Base-by-base conservation (phyloP, 2,888 invertebrate species). In the Baronia brevicornis region DNA sequence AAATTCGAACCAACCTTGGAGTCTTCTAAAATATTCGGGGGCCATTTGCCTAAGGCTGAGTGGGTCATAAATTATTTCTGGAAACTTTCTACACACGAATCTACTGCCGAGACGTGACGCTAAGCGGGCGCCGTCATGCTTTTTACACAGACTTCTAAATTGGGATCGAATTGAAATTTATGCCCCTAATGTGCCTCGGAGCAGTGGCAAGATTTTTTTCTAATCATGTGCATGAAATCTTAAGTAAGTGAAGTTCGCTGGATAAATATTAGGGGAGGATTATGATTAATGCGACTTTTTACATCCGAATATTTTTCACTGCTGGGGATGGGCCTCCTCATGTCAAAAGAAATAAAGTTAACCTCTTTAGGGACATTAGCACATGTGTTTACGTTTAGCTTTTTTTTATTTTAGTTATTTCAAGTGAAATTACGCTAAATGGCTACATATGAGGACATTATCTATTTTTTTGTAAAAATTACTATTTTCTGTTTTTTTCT, bases 21-120 rank as follows among this genome's bases (percentile, higher is more conserved):
- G 31, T 36, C 36, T 36, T 36, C 19, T 36, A 36, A 31, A 36
- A 36, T 36, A 36, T 36, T 36, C 36, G 27, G 26, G 13, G 19
- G 31, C 31, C 27, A 23, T 33, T 33, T 28, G 33, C 33, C 28
- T 33, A 28, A 23, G 23, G 17, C 23, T 28, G 21, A 31, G 36
- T 31, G 31, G 27, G 26, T 36, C 28, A 31, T 36, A 31, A 36
- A 36, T 36, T 36, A 36, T 36, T 36, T 28, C 27, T 22, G 31
- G 23, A 27, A 36, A 36, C 25, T 26, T 36, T 26, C 30, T 26
- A 29, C 25, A 21, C 26, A 22, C 13, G 26, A 17, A 25, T 36
- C 22, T 30, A 33, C 28, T 23, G 33, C 33, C 3, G 18, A 10
- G 23, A 36, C 30, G 36, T 36, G 30, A 22, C 25, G 15, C 22